phyloP scores from a whole-genome alignment of 2,888 invertebrate genomes.

The Baccha elongata region DNA sequence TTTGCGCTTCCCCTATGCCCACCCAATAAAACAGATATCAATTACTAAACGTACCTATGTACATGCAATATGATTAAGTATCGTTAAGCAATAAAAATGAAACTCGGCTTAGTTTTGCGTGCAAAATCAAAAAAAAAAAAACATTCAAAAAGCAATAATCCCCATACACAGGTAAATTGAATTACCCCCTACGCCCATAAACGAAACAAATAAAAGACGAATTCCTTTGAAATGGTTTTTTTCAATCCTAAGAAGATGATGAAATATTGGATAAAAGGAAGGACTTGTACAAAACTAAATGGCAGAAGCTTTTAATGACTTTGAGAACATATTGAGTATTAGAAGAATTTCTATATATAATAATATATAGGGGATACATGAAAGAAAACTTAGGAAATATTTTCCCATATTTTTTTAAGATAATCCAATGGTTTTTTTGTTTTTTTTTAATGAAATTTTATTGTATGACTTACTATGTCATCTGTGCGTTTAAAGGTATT shows the following conservation, averaged over 20 bases:
- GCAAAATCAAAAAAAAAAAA: not conserved
- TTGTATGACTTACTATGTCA: no score
- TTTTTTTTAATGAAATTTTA: no score
- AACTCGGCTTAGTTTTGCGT: slow-evolving; percentile 7
- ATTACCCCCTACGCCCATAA: not conserved
- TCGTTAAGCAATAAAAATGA: not conserved
- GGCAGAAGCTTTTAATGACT: not conserved
- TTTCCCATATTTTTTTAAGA: no score
- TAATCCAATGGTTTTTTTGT: no score
- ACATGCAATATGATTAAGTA: no score
- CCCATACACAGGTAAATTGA: not conserved
- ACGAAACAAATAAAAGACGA: not conserved
- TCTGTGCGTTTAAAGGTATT: no score
- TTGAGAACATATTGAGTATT: not conserved
- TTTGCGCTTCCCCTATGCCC: no score
- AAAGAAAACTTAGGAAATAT: no score
- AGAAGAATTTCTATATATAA: not conserved
- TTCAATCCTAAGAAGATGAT: not conserved
- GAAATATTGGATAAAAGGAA: not conserved
- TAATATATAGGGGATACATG: no score
- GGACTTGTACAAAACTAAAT: not conserved
- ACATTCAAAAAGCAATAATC: slow-evolving; percentile 1
- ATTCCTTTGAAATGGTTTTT: not conserved
- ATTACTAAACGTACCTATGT: no score
- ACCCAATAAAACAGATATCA: no score